A percentile compares a stretch with the other conserved stretches of the same genome.
phyloP scores from a whole-genome alignment of 2,797 vertebrate genomes.

The Bradypodion pumilum region DNA sequence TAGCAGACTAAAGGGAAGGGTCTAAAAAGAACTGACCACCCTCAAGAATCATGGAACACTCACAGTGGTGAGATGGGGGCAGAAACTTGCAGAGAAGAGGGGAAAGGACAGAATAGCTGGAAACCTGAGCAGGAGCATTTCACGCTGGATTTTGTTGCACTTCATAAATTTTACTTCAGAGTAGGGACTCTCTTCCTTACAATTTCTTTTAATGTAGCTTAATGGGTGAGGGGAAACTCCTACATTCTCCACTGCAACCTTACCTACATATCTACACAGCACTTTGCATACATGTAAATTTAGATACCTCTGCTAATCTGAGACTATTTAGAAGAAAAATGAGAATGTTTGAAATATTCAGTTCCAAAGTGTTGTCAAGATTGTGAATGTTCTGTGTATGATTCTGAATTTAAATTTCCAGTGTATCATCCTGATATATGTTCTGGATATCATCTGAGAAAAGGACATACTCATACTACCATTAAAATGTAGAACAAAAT shows the following conservation, averaged over 20 bases:
- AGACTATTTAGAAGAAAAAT: neutral
- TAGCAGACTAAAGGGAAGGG: neutral
- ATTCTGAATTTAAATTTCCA: too few relatives aligned
- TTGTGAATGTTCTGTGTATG: neutral
- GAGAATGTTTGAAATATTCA: neutral
- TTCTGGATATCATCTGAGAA: neutral
- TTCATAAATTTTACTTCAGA: slow-evolving; percentile 11
- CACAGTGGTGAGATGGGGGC: too few relatives aligned
- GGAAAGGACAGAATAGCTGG: neutral
- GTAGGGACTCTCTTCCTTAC: neutral
- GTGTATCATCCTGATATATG: neutral
- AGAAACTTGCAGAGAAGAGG: neutral
- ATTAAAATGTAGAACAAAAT: neutral
- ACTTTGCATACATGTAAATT: neutral
- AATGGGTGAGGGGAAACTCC: neutral
- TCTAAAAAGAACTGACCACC: neutral
- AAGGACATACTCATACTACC: neutral
- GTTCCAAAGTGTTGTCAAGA: neutral
- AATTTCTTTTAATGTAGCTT: neutral
- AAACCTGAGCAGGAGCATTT: neutral
- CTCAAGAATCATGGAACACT: neutral
- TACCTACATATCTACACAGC: neutral
- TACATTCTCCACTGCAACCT: neutral
- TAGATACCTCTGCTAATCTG: neutral
- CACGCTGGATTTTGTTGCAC: neutral